Conservation (phyloP, 2,113 vertebrate species). For the Oryzias celebensis region DNA sequence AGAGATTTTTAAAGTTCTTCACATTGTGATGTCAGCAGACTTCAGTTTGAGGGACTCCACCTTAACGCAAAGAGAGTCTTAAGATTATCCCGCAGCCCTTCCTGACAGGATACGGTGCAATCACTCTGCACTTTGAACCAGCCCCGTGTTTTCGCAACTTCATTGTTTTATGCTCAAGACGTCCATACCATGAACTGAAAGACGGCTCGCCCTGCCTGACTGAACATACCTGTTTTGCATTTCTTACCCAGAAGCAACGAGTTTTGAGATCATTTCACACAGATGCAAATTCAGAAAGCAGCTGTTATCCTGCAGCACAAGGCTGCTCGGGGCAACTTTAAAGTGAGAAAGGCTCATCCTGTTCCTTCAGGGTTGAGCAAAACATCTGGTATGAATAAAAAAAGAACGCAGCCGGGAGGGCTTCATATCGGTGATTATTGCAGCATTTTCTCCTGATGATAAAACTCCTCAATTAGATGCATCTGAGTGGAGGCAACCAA, state of each 20-base stretch:
- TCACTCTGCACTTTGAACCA: conserved; percentile 21
- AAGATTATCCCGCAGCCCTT: conserved; percentile 35
- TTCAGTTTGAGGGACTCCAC: neutral
- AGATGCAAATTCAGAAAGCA: neutral
- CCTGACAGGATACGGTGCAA: conserved; percentile 52
- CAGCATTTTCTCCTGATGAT: no score
- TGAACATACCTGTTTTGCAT: conserved; percentile 9
- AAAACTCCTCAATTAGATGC: no score
- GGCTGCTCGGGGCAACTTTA: neutral
- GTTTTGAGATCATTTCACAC: conserved; percentile 1
- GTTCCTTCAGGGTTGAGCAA: no score
- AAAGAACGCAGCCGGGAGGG: no score
- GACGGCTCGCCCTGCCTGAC: conserved; percentile 21
- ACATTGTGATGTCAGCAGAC: neutral
- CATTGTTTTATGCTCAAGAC: conserved; percentile 39
- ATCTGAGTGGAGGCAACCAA: no score
- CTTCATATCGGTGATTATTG: no score
- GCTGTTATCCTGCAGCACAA: neutral
- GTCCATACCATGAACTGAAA: conserved; percentile 27
- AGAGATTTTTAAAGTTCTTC: no score
- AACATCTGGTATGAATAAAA: no score
- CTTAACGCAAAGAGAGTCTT: conserved; percentile 6
- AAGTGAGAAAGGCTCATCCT: neutral
- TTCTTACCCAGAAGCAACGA: conserved; percentile 16
- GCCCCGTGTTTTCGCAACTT: conserved; percentile 33